Evolutionary conservation across 2,113 vertebrate genomes (phyloP), one percentile per base, ranked within the genome.

Genomic region (Monopterus albus): DNA sequence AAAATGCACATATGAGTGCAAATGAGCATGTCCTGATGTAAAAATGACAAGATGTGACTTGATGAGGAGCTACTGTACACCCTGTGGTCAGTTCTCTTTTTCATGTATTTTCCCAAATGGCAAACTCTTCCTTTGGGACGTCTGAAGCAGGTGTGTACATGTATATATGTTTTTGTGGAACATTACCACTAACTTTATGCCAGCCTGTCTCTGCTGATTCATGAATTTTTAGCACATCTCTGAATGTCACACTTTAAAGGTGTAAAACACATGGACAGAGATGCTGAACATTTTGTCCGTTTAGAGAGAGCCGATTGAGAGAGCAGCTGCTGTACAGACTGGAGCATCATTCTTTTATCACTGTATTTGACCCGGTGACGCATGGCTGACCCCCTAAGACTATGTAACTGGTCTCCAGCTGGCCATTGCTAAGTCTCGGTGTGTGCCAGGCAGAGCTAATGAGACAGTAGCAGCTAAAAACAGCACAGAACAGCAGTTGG

Each of bases 381-480:
- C 60, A 57, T 43, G 17, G 17, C 63, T 72, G 78, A 85, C 68
- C 60, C 63, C 47, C 75, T 4, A 2, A n/a, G 52, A 65, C 59
- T 58, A 33, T 31, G 31, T 25, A 53, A 40, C 58, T 28, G 45
- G 68, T 83, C 71, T 80, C 82, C 80, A 83, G 80, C 75, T 85
- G 88, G 78, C 75, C 56, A 46, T 71, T 64, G 80, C 31, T 43
- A 21, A 25, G 45, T 63, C 50, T 57, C n/a, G 9, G 45, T 52
- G 64, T 75, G 78, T 68, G 66, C 38, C 74, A 75, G 74, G 73
- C 72, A 63, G 11, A 33, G 18, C 68, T 90, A 90, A 91, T 86
- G 87, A 89, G 81, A 84, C 82, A 82, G 82, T 35, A 43, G 64
- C 80, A 60, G 60, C 79, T 86, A 88, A 87, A 89, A 91, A 87